Evolutionary conservation across 2,888 invertebrate species (phyloP).

Genomic region (Yponomeuta sedellus): DNA sequence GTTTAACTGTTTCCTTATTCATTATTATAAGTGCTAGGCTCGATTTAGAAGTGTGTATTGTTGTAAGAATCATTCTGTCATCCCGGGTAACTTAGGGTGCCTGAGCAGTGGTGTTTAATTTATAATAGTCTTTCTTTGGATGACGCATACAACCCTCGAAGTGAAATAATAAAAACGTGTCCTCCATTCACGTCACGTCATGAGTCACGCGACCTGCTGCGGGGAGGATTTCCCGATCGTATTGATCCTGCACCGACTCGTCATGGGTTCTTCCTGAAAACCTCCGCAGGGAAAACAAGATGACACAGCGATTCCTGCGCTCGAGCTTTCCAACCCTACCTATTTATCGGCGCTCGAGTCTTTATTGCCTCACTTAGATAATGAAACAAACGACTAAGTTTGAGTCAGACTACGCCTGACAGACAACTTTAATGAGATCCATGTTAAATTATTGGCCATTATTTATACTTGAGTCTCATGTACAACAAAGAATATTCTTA

Average conservation of each 20-base stretch:
- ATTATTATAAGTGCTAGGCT: too few relatives aligned
- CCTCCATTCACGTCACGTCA: background rate
- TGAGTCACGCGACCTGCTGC: slow-evolving; percentile 4
- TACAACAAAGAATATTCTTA: too few relatives aligned
- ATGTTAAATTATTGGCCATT: too few relatives aligned
- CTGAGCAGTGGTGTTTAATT: too few relatives aligned
- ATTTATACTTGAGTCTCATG: too few relatives aligned
- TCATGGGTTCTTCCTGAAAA: slow-evolving; percentile 36
- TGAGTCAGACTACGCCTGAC: too few relatives aligned
- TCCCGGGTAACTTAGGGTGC: too few relatives aligned
- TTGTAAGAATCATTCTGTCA: too few relatives aligned
- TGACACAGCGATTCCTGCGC: slow-evolving; percentile 8
- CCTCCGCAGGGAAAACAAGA: slow-evolving; percentile 24
- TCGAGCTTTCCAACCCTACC: background rate
- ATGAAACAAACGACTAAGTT: too few relatives aligned
- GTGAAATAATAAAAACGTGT: background rate
- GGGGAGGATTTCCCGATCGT: slow-evolving; percentile 35
- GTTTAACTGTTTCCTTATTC: background rate
- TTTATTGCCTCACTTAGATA: background rate
- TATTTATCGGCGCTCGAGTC: background rate
- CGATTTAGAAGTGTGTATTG: too few relatives aligned
- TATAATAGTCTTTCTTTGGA: background rate
- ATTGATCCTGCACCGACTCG: slow-evolving; percentile 37
- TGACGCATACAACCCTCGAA: background rate
- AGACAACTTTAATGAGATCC: too few relatives aligned